These are phyloP conservation scores for Atopsyche davidsoni DNA, from an alignment of 1,140 invertebrate genomes.

Conservation along the genomic window DNA sequence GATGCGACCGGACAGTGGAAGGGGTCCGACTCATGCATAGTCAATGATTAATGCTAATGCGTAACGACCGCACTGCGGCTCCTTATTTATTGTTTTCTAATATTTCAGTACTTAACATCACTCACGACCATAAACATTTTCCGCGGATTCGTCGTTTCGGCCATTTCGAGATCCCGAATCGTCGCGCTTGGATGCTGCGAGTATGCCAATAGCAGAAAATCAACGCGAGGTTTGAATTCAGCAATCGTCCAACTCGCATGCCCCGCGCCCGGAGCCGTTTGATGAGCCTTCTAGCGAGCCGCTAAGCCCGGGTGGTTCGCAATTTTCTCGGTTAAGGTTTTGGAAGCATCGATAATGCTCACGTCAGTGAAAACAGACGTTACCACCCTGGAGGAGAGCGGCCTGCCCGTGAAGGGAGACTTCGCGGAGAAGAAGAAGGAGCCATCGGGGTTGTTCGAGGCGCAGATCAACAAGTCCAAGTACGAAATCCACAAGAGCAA, in stretches of 20 bases:
- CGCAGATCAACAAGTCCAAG: conserved; percentile 26
- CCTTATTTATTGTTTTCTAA: no score
- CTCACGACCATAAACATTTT: no score
- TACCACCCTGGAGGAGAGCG: conserved; percentile 6
- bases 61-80: no score
- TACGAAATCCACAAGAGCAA: conserved; percentile 15
- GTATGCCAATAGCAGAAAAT: no score
- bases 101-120: no score
- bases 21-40: conserved; percentile 10
- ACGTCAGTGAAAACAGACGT: conserved; percentile 22
- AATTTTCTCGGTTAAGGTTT: neutral
- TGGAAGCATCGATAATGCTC: conserved; percentile 21
- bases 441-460: conserved; percentile 21
- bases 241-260: no score
- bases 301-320: neutral
- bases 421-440: conserved; percentile 16
- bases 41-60: no score
- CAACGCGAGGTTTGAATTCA: no score
- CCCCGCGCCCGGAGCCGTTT: neutral
- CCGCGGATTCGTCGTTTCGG: no score
- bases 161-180: no score
- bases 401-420: conserved; percentile 7
- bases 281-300: neutral
- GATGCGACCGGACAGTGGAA: conserved; percentile 4
- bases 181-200: no score